Conservation (phyloP, 2,888 invertebrate species). For the Rhagophthalmus giganteus region DNA sequence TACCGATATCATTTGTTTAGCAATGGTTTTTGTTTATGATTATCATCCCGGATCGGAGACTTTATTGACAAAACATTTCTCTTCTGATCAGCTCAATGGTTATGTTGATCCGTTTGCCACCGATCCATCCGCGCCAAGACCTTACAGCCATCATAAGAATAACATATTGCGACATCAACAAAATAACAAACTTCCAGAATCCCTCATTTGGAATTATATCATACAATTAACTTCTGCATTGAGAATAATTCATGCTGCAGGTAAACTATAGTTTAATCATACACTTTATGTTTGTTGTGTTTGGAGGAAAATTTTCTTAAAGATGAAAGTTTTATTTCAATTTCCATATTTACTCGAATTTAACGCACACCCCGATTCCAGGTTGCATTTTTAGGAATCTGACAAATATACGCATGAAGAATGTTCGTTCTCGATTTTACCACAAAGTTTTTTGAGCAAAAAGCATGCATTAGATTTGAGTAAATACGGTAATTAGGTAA, state of each 20-base stretch:
- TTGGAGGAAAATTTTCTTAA: no score
- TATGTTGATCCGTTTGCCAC: slow-evolving; percentile 80
- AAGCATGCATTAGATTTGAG: no score
- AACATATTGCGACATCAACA: slow-evolving; percentile 77
- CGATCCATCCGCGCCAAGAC: slow-evolving; percentile 78
- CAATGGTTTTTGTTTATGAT: slow-evolving; percentile 94
- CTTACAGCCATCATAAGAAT: slow-evolving; percentile 82
- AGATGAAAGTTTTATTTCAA: no score
- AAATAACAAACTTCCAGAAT: slow-evolving; percentile 76
- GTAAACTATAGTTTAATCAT: slow-evolving; percentile 57
- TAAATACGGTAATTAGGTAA: no score
- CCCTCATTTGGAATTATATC: slow-evolving; percentile 91
- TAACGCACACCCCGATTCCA: no score
- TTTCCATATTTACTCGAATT: no score
- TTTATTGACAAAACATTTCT: slow-evolving; percentile 82
- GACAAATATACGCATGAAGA: no score
- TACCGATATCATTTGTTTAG: slow-evolving; percentile 55
- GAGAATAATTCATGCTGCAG: slow-evolving; percentile 80
- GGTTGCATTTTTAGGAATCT: no score
- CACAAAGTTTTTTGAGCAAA: no score
- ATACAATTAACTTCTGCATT: slow-evolving; percentile 94
- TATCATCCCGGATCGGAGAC: slow-evolving; percentile 92
- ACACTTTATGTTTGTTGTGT: no score
- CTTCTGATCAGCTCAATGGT: slow-evolving; percentile 65
- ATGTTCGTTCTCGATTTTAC: no score